Conservation (phyloP, 2,113 vertebrate genomes). For the Falcunculus frontatus region DNA sequence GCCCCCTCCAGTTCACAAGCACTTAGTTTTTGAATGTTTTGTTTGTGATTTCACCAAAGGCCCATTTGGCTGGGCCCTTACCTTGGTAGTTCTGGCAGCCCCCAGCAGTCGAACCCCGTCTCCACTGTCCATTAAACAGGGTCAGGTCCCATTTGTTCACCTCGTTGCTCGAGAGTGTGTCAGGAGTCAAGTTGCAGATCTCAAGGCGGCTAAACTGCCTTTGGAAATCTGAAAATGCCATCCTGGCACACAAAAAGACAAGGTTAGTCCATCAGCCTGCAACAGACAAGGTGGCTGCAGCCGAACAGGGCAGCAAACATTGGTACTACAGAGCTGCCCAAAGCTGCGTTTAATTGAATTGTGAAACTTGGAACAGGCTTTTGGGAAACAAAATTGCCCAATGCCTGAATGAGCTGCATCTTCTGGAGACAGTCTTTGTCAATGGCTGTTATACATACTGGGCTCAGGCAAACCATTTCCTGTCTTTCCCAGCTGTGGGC, state of each 20-base stretch:
- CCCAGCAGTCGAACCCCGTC: constrained; percentile 75
- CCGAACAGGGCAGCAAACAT: not conserved
- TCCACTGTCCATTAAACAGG: constrained; percentile 80
- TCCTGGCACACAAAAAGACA: constrained; percentile 68
- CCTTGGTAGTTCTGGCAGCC: constrained; percentile 78
- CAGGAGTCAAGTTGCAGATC: constrained; percentile 85
- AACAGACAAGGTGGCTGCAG: not conserved
- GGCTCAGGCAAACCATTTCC: not conserved
- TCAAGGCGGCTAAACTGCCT: constrained; percentile 81
- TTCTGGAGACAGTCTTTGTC: not conserved
- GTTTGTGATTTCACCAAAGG: not conserved
- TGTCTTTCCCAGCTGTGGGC: not conserved
- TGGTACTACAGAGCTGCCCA: not conserved
- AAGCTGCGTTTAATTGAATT: not conserved
- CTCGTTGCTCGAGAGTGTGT: constrained; percentile 69
- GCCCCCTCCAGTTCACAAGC: not conserved
- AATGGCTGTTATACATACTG: not conserved
- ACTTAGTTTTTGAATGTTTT: not conserved
- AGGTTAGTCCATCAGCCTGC: not conserved
- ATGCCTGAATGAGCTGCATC: not conserved
- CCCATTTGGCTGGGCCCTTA: not conserved
- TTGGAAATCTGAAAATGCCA: constrained; percentile 83
- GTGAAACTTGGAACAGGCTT: not conserved
- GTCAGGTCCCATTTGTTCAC: constrained; percentile 74
- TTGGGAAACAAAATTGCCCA: not conserved